These are phyloP conservation scores for Pelmatolapia mariae DNA, from an alignment of 2,113 vertebrate genomes.

Conservation along the genomic window DNA sequence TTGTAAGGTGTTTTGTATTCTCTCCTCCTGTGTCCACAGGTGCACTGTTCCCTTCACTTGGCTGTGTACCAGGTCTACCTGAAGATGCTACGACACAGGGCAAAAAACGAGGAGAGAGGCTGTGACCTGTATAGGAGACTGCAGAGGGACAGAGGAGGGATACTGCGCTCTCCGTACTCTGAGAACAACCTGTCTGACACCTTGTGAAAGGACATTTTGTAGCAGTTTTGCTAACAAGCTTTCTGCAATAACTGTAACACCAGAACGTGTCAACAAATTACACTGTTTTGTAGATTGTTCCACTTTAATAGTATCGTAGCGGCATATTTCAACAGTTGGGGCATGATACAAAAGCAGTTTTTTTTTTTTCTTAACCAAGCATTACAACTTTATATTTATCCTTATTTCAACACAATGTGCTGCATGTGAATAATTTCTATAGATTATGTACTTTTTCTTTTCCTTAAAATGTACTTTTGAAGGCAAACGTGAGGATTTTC, in stretches of 20 bases:
- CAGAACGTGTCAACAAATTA: neutral
- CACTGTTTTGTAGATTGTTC: neutral
- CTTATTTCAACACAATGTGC: neutral
- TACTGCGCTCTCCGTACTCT: slow-evolving; percentile 53
- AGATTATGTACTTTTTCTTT: neutral
- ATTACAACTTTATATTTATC: neutral
- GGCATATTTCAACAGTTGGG: neutral
- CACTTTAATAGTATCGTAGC: neutral
- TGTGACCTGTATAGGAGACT: slow-evolving; percentile 43
- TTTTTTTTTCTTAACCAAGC: neutral
- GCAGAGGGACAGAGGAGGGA: slow-evolving; percentile 46
- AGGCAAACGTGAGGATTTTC: neutral
- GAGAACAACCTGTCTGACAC: neutral
- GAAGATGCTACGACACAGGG: slow-evolving; percentile 41
- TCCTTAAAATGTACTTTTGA: neutral
- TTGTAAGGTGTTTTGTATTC: slow-evolving; percentile 54
- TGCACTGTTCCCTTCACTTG: slow-evolving; percentile 70
- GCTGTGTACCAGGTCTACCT: slow-evolving; percentile 59
- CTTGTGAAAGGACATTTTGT: neutral
- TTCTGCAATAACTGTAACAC: neutral
- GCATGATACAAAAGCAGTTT: neutral
- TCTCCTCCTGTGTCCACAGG: slow-evolving; percentile 62
- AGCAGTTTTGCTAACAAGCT: neutral
- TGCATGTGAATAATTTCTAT: neutral
- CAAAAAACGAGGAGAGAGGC: slow-evolving; percentile 23